Conservation (phyloP, 2,113 vertebrate species). For the Dunckerocampus dactyliophorus region DNA sequence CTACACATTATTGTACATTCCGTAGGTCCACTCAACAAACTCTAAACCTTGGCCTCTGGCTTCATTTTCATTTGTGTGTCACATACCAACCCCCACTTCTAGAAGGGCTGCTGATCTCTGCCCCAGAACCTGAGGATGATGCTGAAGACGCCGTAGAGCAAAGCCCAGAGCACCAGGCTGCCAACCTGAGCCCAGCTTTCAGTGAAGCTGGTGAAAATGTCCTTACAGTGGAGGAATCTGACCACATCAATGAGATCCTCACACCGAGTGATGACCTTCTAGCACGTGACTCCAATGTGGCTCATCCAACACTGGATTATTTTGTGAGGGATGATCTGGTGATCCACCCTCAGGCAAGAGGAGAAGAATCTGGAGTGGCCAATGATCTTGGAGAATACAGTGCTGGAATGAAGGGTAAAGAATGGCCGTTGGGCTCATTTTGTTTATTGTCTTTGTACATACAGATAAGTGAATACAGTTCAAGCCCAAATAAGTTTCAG, state of each 20-base stretch:
- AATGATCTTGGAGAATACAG: too few relatives aligned
- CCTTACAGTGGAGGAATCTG: constrained; percentile 27
- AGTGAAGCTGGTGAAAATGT: constrained; percentile 31
- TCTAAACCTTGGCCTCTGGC: constrained; percentile 45
- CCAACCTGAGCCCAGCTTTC: constrained; percentile 22
- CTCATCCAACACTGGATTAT: constrained; percentile 37
- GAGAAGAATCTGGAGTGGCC: constrained; percentile 9
- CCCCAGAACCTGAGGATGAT: constrained; percentile 20
- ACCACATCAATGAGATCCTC: constrained; percentile 51
- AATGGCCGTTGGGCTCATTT: background rate
- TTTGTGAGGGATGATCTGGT: constrained; percentile 21
- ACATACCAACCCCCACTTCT: constrained; percentile 61
- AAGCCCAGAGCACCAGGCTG: constrained; percentile 25
- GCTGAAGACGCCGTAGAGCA: constrained; percentile 31
- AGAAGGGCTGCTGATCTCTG: constrained; percentile 48
- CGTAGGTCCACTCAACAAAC: constrained; percentile 39
- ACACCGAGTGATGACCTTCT: constrained; percentile 44
- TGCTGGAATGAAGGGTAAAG: too few relatives aligned
- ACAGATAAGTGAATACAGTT: background rate
- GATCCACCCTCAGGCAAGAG: background rate
- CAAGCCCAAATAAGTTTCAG: background rate
- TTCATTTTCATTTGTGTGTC: constrained; percentile 65
- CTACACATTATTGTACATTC: constrained; percentile 52
- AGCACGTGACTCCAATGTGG: constrained; percentile 19
- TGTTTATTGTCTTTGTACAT: background rate